Conservation (phyloP, 2,113 vertebrate species). For the Chionomys nivalis region DNA sequence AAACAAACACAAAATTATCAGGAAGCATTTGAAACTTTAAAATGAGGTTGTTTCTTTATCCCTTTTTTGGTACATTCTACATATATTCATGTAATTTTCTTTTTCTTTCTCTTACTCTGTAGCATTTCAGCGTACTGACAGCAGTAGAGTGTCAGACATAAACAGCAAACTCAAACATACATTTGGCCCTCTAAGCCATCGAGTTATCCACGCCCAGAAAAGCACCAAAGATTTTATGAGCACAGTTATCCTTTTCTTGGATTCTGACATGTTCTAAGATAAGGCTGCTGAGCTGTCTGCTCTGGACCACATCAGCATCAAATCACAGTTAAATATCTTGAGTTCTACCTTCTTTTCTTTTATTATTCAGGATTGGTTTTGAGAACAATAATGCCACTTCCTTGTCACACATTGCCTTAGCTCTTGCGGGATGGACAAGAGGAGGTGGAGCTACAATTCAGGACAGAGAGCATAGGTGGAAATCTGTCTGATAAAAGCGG, state of each 20-base stretch:
- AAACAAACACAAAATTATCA: neutral
- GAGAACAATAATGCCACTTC: conserved; percentile 20
- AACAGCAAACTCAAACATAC: neutral
- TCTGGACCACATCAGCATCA: neutral
- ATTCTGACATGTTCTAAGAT: neutral
- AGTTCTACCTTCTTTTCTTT: neutral
- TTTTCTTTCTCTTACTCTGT: conserved; percentile 65
- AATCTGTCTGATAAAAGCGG: neutral
- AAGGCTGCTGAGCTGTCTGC: neutral
- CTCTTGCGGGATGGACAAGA: neutral
- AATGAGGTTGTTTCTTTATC: neutral
- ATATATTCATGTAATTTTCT: conserved; percentile 72
- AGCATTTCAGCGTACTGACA: conserved; percentile 67
- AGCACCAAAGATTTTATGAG: neutral
- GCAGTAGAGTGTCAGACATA: neutral
- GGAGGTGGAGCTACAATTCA: neutral
- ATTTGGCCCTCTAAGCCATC: neutral
- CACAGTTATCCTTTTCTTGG: neutral
- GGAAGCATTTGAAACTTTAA: neutral
- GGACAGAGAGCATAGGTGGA: neutral
- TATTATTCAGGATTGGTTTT: conserved; percentile 2
- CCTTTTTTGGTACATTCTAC: conserved; percentile 46
- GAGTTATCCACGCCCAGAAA: neutral
- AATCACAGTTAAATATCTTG: neutral
- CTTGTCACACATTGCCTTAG: neutral